Evolutionary conservation across 2,113 vertebrate species (phyloP), one percentile per base, ranked within the genome.

Genomic region (Rutilus rutilus): DNA sequence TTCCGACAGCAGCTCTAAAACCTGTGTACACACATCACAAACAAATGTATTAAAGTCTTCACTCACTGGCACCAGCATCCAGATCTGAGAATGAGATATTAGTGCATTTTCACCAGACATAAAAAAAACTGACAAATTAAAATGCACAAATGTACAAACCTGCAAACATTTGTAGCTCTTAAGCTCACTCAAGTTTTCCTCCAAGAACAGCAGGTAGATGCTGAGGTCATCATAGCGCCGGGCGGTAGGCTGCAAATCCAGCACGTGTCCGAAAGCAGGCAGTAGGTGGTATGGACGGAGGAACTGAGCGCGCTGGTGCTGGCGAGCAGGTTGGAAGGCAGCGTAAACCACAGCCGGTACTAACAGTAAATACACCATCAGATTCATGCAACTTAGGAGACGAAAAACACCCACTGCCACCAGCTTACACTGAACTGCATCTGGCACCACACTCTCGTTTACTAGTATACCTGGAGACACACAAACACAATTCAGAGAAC

Each of bases 121-220:
- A 47, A 74, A 52, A 14, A 7, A 39, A 10, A 12, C 19, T 45
- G 17, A 57, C 47, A 30, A 33, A 45, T 17, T 54, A 12, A 79
- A 64, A 60, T 21, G 67, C 23, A 73, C 30, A 59, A 21, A 59
- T 39, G 25, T 30, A 91, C 92, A 52, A 69, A 94, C 94, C 94
- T 97, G 97, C 36, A 99, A 95, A 88, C 97, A 98, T 86, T 97
- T 99, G 90, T 95, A 98, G 1, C 97, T 99, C 88, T 99, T 98
- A 36, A 99, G 95, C 86, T 97, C 95, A 62, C 96, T 97, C 80
- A 99, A 93, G 0, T 99, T 99, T 93, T 99, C 98, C 67, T 97
- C 95, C 78, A 99, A 92, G 92, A 99, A 99, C 78, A 98, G 94
- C 65, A 97, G 93, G 86, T 98, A 99, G 89, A 99, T 96, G 87